Conservation (phyloP, 2,888 invertebrate genomes). For the Mycalesis mineus region DNA sequence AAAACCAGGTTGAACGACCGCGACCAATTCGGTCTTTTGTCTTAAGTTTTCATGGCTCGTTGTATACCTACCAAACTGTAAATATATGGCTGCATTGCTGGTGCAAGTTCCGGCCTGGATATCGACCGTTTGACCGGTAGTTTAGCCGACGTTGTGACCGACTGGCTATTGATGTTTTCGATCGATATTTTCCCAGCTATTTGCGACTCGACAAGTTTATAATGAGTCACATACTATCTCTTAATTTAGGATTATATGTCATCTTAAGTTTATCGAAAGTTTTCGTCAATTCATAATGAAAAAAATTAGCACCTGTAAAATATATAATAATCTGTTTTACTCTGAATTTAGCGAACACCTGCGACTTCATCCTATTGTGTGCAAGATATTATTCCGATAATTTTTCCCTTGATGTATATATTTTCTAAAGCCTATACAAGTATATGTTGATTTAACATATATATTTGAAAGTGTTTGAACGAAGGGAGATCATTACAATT, state of each 20-base stretch:
- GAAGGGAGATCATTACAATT: slow-evolving; percentile 20
- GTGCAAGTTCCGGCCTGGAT: background rate
- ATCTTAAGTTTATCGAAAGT: too few relatives aligned
- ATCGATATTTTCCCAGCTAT: background rate
- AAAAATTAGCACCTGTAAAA: too few relatives aligned
- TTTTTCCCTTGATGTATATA: too few relatives aligned
- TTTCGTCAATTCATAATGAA: too few relatives aligned
- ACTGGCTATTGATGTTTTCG: background rate
- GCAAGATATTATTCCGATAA: too few relatives aligned
- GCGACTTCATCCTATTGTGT: too few relatives aligned
- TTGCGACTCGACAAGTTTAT: background rate
- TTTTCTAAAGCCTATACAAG: too few relatives aligned
- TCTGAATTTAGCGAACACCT: too few relatives aligned
- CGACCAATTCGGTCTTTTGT: slow-evolving; percentile 4
- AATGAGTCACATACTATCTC: too few relatives aligned
- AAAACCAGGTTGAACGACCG: slow-evolving; percentile 13
- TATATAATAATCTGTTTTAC: too few relatives aligned
- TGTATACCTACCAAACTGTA: background rate
- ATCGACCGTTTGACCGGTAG: background rate
- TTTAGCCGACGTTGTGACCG: background rate
- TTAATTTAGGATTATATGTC: too few relatives aligned
- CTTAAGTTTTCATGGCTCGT: background rate
- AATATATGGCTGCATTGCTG: background rate
- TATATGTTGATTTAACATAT: background rate
- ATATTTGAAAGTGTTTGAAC: background rate